Evolutionary conservation across 2,888 invertebrate genomes (phyloP).

Genomic region (Marasmarcha lunaedactyla): DNA sequence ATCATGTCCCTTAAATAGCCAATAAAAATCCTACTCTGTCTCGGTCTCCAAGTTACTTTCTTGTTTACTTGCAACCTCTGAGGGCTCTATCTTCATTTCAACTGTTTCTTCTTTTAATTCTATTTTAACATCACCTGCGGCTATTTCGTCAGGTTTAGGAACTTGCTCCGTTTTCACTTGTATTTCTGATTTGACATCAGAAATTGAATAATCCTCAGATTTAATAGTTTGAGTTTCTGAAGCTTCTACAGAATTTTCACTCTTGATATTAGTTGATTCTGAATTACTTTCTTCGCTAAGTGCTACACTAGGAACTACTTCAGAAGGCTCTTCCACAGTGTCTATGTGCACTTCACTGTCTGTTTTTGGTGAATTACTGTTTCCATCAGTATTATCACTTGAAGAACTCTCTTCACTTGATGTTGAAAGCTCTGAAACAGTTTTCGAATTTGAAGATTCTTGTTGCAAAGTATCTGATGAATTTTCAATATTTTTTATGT

Average conservation of each 20-base stretch:
- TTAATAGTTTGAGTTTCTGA: conserved; percentile 25
- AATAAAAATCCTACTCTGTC: no score
- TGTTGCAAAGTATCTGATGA: conserved; percentile 45
- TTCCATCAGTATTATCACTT: conserved; percentile 57
- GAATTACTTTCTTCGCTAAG: neutral
- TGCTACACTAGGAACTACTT: conserved; percentile 3
- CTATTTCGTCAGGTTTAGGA: conserved; percentile 14
- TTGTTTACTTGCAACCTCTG: conserved; percentile 8
- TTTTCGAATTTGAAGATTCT: conserved; percentile 42
- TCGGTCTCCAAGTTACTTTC: neutral
- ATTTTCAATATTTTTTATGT: conserved; percentile 29
- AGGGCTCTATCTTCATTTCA: conserved; percentile 10
- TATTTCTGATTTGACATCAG: conserved; percentile 51
- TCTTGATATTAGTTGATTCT: neutral
- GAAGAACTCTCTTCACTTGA: conserved; percentile 61
- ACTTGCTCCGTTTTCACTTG: conserved; percentile 20
- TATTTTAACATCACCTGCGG: conserved; percentile 10
- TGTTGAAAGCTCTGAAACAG: conserved; percentile 42
- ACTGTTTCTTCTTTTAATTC: conserved; percentile 11
- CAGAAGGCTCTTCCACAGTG: conserved; percentile 34
- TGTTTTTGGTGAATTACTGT: conserved; percentile 53
- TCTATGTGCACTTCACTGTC: conserved; percentile 35
- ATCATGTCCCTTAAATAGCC: no score
- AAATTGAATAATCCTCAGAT: conserved; percentile 50
- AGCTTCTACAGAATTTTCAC: conserved; percentile 17